Conservation (phyloP, 1,140 invertebrate species). For the Drosophila busckii region DNA sequence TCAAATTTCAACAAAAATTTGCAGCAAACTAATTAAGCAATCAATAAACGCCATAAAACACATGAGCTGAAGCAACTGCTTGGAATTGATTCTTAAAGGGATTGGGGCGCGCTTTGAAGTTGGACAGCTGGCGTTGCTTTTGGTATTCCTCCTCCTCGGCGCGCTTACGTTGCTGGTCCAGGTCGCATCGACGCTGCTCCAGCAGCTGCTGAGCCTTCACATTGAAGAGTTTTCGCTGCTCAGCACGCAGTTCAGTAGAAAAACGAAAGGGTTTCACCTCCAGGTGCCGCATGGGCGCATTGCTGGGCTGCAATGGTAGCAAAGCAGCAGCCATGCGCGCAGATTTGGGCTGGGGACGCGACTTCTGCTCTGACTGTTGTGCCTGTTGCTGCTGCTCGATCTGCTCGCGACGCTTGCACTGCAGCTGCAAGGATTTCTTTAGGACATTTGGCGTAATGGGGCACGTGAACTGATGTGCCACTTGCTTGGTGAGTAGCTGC, state of each 20-base stretch:
- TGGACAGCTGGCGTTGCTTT: slow-evolving; percentile 45
- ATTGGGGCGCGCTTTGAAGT: slow-evolving; percentile 43
- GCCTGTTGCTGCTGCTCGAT: slow-evolving; percentile 20
- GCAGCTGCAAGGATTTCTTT: slow-evolving; percentile 14
- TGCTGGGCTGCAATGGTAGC: slow-evolving; percentile 13
- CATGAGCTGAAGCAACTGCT: neutral
- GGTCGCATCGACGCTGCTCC: slow-evolving; percentile 30
- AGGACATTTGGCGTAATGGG: slow-evolving; percentile 55
- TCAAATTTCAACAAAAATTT: slow-evolving; percentile 38
- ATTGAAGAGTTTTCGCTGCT: slow-evolving; percentile 47
- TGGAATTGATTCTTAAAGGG: slow-evolving; percentile 28
- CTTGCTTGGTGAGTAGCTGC: neutral
- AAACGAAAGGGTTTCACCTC: slow-evolving; percentile 41
- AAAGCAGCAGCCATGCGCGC: slow-evolving; percentile 1
- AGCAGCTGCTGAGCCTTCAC: slow-evolving; percentile 6
- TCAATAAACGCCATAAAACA: slow-evolving; percentile 9
- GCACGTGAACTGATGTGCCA: slow-evolving; percentile 37
- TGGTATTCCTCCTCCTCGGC: slow-evolving; percentile 22
- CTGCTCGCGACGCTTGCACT: slow-evolving; percentile 19
- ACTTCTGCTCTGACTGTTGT: neutral
- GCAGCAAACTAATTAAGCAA: slow-evolving; percentile 18
- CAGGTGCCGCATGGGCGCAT: neutral
- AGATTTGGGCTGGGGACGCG: slow-evolving; percentile 1
- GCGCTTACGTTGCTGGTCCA: slow-evolving; percentile 27
- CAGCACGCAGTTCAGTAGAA: slow-evolving; percentile 29